phyloP scores from a whole-genome alignment of 2,113 vertebrate genomes.

The Anser brachyrhynchus region DNA sequence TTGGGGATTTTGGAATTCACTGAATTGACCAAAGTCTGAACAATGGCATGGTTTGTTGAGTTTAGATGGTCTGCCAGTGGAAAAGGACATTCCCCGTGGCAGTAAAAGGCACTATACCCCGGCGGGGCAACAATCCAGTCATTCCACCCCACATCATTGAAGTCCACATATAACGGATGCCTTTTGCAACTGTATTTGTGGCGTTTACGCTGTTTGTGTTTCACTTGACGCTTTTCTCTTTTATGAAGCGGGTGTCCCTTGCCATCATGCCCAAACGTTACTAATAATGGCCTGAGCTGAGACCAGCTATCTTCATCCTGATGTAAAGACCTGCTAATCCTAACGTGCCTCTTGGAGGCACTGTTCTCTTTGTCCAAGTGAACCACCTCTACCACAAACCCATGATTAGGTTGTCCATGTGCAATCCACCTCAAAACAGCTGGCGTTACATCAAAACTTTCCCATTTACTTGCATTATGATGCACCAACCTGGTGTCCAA shows the following conservation, averaged over 20 bases:
- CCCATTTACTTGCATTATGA: conserved; percentile 93
- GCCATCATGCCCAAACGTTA: conserved; percentile 95
- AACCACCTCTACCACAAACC: conserved; percentile 94
- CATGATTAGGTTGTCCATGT: conserved; percentile 89
- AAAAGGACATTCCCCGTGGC: conserved; percentile 97
- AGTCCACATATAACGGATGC: conserved; percentile 96
- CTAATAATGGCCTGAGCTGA: conserved; percentile 90
- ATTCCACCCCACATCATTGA: conserved; percentile 99
- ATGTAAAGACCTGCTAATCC: conserved; percentile 96
- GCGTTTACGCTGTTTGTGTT: conserved; percentile 89
- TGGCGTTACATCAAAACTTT: conserved; percentile 96
- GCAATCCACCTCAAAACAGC: conserved; percentile 91
- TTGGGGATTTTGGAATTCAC: conserved; percentile 98
- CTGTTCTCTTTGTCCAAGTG: conserved; percentile 82
- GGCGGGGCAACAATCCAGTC: conserved; percentile 99
- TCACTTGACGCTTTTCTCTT: conserved; percentile 90
- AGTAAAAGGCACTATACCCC: conserved; percentile 97
- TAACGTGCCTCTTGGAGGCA: conserved; percentile 86
- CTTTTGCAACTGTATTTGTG: conserved; percentile 94
- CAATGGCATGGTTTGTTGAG: conserved; percentile 98
- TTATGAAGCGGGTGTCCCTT: conserved; percentile 91
- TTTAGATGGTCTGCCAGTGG: conserved; percentile 97
- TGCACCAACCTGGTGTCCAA: conserved; percentile 96
- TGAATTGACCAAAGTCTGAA: conserved; percentile 98
- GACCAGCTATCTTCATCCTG: conserved; percentile 90